Evolutionary conservation across 2,113 vertebrate genomes (phyloP).

Genomic region (Pelobates fuscus): DNA sequence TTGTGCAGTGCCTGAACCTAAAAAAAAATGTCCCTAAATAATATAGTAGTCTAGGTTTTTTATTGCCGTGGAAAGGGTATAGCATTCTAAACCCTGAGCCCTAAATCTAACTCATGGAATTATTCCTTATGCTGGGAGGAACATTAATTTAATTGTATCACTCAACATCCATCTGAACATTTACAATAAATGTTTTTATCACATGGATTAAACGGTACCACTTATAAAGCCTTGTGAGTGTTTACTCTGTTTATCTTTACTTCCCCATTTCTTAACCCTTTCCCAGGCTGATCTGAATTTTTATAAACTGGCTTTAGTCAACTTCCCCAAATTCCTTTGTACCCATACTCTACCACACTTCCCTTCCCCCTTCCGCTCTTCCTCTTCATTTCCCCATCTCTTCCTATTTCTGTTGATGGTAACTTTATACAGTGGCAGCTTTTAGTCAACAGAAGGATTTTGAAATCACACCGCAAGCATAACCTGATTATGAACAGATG

Average conservation of each 20-base stretch:
- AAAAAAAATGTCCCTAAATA: no score
- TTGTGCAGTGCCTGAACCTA: no score
- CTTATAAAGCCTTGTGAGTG: no score
- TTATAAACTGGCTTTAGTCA: neutral
- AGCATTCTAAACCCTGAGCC: no score
- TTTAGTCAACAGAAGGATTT: neutral
- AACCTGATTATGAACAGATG: conserved; percentile 24
- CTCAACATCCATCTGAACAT: no score
- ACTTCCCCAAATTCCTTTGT: conserved; percentile 16
- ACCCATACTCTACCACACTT: neutral
- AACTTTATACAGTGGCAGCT: conserved; percentile 39
- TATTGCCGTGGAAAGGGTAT: no score
- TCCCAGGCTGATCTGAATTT: neutral
- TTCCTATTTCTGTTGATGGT: neutral
- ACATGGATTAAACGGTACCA: no score
- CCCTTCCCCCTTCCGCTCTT: neutral
- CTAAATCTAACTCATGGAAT: no score
- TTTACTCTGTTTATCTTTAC: neutral
- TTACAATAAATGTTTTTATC: no score
- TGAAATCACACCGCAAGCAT: neutral
- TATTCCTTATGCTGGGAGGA: no score
- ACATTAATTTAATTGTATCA: no score
- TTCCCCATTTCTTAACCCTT: neutral
- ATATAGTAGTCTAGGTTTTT: no score
- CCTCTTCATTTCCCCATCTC: neutral